Percentiles rank a stretch among this genome's conserved stretches.
Conservation (phyloP, 2,797 vertebrate genomes). For the Spheniscus humboldti region DNA sequence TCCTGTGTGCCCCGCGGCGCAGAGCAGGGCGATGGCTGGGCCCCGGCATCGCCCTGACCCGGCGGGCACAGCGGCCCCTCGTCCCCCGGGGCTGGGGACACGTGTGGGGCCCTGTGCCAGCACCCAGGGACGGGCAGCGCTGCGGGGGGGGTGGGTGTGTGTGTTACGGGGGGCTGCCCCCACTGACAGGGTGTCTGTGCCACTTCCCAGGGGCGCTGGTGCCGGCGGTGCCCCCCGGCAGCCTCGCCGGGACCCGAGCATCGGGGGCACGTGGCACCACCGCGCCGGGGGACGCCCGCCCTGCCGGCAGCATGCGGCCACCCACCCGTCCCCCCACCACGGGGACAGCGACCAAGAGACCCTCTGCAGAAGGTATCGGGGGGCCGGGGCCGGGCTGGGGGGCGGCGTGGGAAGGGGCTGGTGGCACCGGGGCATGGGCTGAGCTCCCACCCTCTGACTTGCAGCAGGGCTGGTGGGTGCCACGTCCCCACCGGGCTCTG, state of each 20-base stretch:
- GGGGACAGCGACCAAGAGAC: background rate
- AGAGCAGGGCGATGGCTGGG: background rate
- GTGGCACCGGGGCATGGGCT: background rate
- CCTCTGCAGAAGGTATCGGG: background rate
- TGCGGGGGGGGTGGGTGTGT: too few species aligned
- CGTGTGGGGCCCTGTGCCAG: background rate
- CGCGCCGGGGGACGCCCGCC: background rate
- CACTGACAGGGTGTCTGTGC: background rate
- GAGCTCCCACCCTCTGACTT: background rate
- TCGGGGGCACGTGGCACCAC: background rate
- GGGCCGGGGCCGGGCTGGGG: background rate
- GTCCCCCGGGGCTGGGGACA: background rate
- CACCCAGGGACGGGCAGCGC: too few species aligned
- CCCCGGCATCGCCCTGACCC: too few species aligned
- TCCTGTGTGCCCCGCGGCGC: background rate
- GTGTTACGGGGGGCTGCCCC: background rate
- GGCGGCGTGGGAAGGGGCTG: background rate
- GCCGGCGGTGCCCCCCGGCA: background rate
- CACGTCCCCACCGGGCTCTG: background rate
- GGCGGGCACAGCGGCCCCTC: background rate
- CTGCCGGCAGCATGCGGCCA: background rate
- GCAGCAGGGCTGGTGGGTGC: background rate
- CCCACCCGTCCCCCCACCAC: background rate
- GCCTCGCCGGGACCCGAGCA: background rate
- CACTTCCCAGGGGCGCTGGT: background rate